phyloP scores from a whole-genome alignment of 2,888 invertebrate species.

The Hemaris fuciformis region DNA sequence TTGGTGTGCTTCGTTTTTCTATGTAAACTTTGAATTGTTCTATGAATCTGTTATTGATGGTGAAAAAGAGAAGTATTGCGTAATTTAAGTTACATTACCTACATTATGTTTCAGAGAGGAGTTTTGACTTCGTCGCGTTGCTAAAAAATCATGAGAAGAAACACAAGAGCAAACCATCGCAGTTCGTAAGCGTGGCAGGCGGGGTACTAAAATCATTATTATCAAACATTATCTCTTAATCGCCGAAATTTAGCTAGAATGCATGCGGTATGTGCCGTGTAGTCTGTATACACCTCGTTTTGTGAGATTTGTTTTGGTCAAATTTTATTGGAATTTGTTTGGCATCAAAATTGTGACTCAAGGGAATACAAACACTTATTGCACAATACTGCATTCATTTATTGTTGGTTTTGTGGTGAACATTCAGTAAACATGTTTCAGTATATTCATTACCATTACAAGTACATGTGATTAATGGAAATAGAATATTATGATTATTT shows the following conservation, averaged over 20 bases:
- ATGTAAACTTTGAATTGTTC: neutral
- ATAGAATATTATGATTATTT: neutral
- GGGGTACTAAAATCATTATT: conserved; percentile 50
- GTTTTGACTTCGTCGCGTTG: conserved; percentile 59
- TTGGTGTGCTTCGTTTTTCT: no score
- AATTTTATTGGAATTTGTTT: neutral
- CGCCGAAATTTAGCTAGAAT: neutral
- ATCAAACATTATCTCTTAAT: conserved; percentile 15
- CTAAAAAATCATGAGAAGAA: conserved; percentile 57
- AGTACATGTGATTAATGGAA: no score
- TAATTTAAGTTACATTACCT: neutral
- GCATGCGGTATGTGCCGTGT: neutral
- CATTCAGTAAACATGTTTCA: neutral
- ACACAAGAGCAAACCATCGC: conserved; percentile 61
- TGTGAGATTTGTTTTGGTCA: neutral
- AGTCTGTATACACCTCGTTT: neutral
- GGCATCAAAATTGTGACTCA: neutral
- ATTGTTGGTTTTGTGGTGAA: neutral
- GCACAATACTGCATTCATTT: neutral
- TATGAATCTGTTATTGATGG: neutral
- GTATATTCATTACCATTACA: no score
- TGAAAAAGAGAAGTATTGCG: neutral
- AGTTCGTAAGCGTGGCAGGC: conserved; percentile 58
- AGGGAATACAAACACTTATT: neutral
- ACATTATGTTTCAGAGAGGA: conserved; percentile 52